Evolutionary conservation across 2,113 vertebrate genomes (phyloP).

Genomic region (Rostratula benghalensis): DNA sequence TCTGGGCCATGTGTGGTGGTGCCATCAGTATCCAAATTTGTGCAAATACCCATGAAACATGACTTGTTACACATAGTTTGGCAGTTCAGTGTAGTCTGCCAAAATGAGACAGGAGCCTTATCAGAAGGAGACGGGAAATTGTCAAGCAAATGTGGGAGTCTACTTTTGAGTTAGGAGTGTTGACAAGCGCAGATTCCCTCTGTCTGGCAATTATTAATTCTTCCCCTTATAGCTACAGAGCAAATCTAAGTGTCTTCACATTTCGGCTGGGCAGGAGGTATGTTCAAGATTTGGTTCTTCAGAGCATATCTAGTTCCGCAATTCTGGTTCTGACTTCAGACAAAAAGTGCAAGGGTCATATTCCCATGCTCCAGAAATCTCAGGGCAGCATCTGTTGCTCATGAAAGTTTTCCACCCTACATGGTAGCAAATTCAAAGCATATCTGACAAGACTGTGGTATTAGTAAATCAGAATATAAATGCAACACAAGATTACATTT

Average conservation of each 20-base stretch:
- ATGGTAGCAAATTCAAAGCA: background rate
- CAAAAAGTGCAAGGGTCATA: background rate
- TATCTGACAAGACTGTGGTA: background rate
- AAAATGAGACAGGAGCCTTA: conserved; percentile 41
- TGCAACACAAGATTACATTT: background rate
- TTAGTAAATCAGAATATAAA: background rate
- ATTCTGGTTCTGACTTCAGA: background rate
- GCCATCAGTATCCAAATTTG: background rate
- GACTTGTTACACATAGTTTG: conserved; percentile 8
- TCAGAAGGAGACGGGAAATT: conserved; percentile 59
- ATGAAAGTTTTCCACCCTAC: background rate
- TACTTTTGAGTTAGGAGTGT: conserved; percentile 36
- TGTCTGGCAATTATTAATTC: conserved; percentile 39
- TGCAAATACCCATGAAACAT: background rate
- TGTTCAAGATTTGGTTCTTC: background rate
- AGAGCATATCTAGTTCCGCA: background rate
- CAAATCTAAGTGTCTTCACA: background rate
- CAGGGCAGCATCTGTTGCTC: background rate
- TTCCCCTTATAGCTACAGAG: background rate
- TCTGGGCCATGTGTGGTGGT: background rate
- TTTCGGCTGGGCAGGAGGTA: background rate
- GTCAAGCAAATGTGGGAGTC: conserved; percentile 38
- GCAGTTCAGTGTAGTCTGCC: background rate
- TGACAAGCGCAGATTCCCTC: conserved; percentile 44
- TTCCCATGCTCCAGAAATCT: background rate